Conservation (phyloP, 2,888 invertebrate species). For the Calameuta idolon region DNA sequence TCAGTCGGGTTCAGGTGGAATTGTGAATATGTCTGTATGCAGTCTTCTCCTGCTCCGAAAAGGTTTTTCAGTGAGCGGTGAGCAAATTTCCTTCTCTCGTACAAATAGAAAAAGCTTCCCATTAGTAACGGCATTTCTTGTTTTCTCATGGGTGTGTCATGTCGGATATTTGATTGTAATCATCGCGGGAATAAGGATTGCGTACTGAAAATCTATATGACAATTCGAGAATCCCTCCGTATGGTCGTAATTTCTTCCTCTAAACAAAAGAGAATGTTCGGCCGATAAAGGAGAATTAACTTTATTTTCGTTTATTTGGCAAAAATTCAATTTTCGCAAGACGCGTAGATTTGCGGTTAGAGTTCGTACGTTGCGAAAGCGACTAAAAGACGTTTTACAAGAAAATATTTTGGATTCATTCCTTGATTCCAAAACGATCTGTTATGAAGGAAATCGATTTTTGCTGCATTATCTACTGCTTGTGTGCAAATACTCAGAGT, state of each 20-base stretch:
- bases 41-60: conserved; percentile 40
- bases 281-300: background rate
- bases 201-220: background rate
- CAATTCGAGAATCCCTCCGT: background rate
- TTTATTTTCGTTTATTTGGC: background rate
- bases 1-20: background rate
- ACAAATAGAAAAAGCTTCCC: background rate
- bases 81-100: conserved; percentile 27
- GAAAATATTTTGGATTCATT: background rate
- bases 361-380: background rate
- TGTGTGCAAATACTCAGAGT: background rate
- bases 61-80: conserved; percentile 40
- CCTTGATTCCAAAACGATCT: background rate
- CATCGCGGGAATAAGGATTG: background rate
- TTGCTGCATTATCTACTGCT: background rate
- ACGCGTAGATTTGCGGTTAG: background rate
- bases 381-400: background rate
- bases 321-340: background rate
- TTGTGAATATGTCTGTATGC: conserved; percentile 39
- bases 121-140: background rate
- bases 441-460: background rate
- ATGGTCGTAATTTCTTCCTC: background rate
- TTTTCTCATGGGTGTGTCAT: background rate
- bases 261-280: background rate
- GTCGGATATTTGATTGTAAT: background rate